phyloP scores from a whole-genome alignment of 2,797 vertebrate species.

The Phyllotis vaccarum region DNA sequence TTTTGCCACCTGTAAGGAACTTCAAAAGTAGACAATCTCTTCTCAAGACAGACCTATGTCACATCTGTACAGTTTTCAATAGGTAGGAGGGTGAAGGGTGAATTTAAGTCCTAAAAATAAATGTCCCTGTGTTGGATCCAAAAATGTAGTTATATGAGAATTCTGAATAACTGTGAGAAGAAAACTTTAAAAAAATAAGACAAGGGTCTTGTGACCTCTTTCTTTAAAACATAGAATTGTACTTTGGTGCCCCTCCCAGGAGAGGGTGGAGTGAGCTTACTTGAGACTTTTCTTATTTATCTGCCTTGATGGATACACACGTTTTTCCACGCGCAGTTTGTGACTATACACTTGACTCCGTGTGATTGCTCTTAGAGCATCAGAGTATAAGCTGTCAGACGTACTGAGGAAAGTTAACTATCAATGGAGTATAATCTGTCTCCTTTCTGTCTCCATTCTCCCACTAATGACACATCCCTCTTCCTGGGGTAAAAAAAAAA shows the following conservation, averaged over 20 bases:
- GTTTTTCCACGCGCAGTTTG: neutral
- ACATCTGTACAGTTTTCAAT: slow-evolving; percentile 44
- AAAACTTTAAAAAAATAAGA: too few species aligned
- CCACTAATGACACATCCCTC: neutral
- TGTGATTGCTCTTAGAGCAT: neutral
- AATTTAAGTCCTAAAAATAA: slow-evolving; percentile 69
- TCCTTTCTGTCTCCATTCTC: neutral
- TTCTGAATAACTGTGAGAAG: neutral
- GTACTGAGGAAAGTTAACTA: neutral
- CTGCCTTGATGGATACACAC: neutral
- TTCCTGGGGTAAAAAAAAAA: neutral
- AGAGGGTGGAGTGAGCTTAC: rapidly evolving
- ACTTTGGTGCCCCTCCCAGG: neutral
- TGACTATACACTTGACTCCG: too few species aligned
- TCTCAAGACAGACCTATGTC: slow-evolving; percentile 60
- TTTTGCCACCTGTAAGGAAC: slow-evolving; percentile 44
- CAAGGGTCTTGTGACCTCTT: neutral
- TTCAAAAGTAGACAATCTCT: slow-evolving; percentile 46
- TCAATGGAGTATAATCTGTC: neutral
- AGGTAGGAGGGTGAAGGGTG: neutral
- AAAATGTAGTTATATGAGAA: neutral
- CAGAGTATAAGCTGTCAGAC: too few species aligned
- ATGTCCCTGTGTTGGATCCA: neutral
- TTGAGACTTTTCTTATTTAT: neutral
- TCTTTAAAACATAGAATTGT: neutral